Base-by-base conservation (phyloP, 2,888 invertebrate species). In the Mechanitis messenoides region DNA sequence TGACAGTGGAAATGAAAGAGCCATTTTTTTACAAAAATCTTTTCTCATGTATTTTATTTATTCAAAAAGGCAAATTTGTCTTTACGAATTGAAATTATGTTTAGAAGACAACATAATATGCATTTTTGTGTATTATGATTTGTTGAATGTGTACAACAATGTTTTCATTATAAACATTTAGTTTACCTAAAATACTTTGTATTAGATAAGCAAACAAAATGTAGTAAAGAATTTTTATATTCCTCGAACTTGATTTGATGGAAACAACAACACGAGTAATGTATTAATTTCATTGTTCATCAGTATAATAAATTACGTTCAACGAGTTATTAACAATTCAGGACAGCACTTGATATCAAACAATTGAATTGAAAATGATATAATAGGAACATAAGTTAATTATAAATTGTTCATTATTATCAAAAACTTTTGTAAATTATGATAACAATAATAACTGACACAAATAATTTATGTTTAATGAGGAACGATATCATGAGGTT, bases 1-100 rank as follows among this genome's bases (percentile, higher is more conserved):
- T 63, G 67, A 58, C 59, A 61, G 47, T 64, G 54, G 64, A 56
- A 62, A 56, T 61, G 60, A 58, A 68, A 67, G 53, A 53, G 53
- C 61, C 58, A 56, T 66, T 66, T 57, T 59, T 58, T 61, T 61
- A 54, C 58, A 50, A 31, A 20, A 45, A 31, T 31, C 9, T 50
- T 50, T 31, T 31, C 9, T 9, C 7, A 50, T 6, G 31, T 50
- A 50, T 50, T 50, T 50, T 50, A 50, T 31, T 6, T 50, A 50
- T 31, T 31, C 31, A 3, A 9, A 50, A 28, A 50, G 9, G 6
- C 50, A 7, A 31, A 50, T 11, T 42, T 42, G 7, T 38, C 7
- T 38, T 6, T 38, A 38, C 7, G 38, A 6, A 6, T 38, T 1
- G 7, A 7, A 38, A 7, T 38, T 38, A 6, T 20, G 20, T 20